A percentile compares a stretch with the other conserved stretches of the same genome.
phyloP scores from a whole-genome alignment of 2,888 invertebrate species.

The Drosophila mettleri region DNA sequence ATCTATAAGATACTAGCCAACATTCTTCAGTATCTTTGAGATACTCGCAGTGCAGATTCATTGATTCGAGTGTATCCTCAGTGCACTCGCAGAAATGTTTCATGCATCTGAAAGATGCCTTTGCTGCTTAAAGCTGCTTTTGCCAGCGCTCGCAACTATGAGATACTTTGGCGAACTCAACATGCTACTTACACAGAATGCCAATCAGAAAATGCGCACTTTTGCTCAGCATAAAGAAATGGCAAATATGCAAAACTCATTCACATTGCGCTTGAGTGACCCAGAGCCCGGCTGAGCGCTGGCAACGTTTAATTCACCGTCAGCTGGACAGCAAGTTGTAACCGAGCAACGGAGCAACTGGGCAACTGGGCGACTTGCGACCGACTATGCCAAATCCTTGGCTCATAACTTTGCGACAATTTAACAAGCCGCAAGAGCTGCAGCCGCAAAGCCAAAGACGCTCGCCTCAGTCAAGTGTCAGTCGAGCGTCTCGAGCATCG shows the following conservation, averaged over 20 bases:
- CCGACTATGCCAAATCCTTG: slow-evolving; percentile 41
- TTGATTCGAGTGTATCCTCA: neutral
- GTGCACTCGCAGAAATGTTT: neutral
- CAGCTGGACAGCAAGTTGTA: slow-evolving; percentile 35
- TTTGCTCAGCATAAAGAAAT: neutral
- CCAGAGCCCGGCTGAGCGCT: slow-evolving; percentile 41
- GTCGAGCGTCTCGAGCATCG: slow-evolving; percentile 24
- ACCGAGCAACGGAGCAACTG: slow-evolving; percentile 1
- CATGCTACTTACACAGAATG: neutral
- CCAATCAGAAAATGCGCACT: slow-evolving; percentile 6
- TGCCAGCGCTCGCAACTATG: neutral
- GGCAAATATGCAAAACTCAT: slow-evolving; percentile 20
- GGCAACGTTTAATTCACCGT: slow-evolving; percentile 25
- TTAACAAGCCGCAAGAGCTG: slow-evolving; percentile 65
- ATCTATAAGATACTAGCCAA: no score
- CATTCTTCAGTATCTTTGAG: neutral
- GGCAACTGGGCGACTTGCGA: slow-evolving; percentile 21
- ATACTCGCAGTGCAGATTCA: neutral
- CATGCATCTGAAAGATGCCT: neutral
- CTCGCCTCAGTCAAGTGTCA: slow-evolving; percentile 49
- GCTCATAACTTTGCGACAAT: slow-evolving; percentile 74
- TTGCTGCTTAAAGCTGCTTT: neutral
- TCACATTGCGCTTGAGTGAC: slow-evolving; percentile 53
- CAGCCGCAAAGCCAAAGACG: slow-evolving; percentile 42
- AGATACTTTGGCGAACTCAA: neutral